These are phyloP conservation scores for Trematomus bernacchii DNA, from an alignment of 2,797 vertebrate genomes.

Conservation along the genomic window DNA sequence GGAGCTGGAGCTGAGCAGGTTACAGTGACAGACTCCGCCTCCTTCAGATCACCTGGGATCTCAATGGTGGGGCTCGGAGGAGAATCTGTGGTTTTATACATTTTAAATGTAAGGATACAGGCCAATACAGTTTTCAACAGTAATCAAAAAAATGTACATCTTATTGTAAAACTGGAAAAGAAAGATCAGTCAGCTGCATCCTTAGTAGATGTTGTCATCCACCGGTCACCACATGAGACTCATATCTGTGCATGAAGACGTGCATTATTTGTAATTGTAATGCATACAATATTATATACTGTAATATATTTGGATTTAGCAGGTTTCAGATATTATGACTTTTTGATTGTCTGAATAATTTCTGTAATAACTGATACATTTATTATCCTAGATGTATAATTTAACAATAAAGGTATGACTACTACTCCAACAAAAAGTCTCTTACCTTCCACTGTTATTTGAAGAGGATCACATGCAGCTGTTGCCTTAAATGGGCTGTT, in stretches of 20 bases:
- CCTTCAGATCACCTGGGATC: conserved; percentile 25
- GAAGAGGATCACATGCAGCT: conserved; percentile 8
- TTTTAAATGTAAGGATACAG: no score
- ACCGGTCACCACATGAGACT: neutral
- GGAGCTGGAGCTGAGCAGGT: conserved; percentile 66
- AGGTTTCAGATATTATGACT: neutral
- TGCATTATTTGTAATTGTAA: no score
- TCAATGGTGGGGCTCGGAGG: conserved; percentile 27
- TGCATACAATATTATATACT: neutral
- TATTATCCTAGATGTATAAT: no score
- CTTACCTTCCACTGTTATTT: conserved; percentile 62
- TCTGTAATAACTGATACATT: no score
- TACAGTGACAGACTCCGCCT: conserved; percentile 42
- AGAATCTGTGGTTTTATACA: conserved; percentile 52
- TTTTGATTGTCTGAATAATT: no score
- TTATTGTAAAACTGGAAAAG: no score
- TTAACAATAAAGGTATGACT: no score
- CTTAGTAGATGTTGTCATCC: no score
- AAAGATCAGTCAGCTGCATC: no score
- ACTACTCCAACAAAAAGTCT: neutral
- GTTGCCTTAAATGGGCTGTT: rapidly evolving
- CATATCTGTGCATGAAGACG: neutral
- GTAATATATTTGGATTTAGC: neutral
- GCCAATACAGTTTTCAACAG: neutral
- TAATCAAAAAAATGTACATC: no score